Conservation (phyloP, 1,140 invertebrate species). For the Zaprionus inermis region DNA sequence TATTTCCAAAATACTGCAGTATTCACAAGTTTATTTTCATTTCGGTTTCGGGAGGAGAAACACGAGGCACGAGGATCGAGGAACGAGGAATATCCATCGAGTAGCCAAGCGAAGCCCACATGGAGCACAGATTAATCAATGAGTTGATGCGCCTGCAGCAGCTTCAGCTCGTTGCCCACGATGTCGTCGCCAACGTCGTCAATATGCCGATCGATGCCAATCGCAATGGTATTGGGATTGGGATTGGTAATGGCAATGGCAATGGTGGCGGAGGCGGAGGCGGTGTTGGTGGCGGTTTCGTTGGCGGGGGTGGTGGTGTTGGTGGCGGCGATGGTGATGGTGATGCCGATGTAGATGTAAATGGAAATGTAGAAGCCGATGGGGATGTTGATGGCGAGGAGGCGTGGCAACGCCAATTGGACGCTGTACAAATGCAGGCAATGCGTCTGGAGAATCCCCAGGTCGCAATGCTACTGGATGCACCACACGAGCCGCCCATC, state of each 20-base stretch:
- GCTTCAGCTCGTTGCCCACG: background rate
- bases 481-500: constrained; percentile 59
- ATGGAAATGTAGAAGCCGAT: constrained; percentile 21
- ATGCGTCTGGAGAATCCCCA: constrained; percentile 29
- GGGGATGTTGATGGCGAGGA: background rate
- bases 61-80: background rate
- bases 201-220: constrained; percentile 15
- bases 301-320: constrained; percentile 14
- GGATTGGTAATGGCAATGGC: constrained; percentile 1
- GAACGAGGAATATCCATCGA: background rate
- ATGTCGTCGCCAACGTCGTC: background rate
- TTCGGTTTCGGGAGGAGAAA: background rate
- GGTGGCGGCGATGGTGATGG: background rate
- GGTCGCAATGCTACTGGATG: constrained; percentile 53
- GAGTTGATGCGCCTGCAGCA: constrained; percentile 26
- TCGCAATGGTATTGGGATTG: background rate
- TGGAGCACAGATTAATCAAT: constrained; percentile 27
- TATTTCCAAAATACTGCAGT: constrained; percentile 2
- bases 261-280: background rate
- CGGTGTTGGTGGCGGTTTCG: background rate
- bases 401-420: constrained; percentile 19
- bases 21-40: background rate
- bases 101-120: background rate
- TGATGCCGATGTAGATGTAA: background rate
- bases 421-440: constrained; percentile 27